Percentiles rank a stretch among this genome's conserved stretches.
Evolutionary conservation across 2,888 invertebrate species (phyloP).

Genomic region (Abscondita cerata): DNA sequence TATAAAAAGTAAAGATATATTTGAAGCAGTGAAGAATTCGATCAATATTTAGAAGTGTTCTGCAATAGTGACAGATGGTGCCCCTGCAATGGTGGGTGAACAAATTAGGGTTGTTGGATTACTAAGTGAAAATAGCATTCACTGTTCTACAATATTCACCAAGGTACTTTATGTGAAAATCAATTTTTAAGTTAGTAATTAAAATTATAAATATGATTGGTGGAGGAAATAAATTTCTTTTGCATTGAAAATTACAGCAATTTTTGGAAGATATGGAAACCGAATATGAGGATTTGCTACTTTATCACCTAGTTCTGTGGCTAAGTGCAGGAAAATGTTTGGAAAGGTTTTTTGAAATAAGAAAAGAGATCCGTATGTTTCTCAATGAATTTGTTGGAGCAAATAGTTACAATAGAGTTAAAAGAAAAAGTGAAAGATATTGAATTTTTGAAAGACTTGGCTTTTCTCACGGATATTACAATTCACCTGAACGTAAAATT

Average conservation of each 20-base stretch:
- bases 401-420: slow-evolving; percentile 1
- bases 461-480: background rate
- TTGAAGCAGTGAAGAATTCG: background rate
- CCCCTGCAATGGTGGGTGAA: too few relatives aligned
- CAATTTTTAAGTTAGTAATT: background rate
- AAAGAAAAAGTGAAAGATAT: background rate
- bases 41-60: background rate
- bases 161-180: too few relatives aligned
- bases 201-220: background rate
- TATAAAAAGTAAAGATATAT: too few relatives aligned
- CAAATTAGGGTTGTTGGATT: too few relatives aligned
- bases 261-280: background rate
- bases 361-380: slow-evolving; percentile 1
- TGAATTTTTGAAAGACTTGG: background rate
- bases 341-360: background rate
- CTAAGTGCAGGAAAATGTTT: too few relatives aligned
- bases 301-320: background rate
- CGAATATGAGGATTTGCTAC: background rate
- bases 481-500: background rate
- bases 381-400: slow-evolving; percentile 1
- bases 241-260: background rate
- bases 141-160: too few relatives aligned
- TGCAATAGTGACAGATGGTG: slow-evolving; percentile 1
- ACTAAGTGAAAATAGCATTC: too few relatives aligned
- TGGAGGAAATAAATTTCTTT: slow-evolving; percentile 1